Evolutionary conservation across 2,797 vertebrate genomes (phyloP).

Genomic region (Gymnothorax reevesii): DNA sequence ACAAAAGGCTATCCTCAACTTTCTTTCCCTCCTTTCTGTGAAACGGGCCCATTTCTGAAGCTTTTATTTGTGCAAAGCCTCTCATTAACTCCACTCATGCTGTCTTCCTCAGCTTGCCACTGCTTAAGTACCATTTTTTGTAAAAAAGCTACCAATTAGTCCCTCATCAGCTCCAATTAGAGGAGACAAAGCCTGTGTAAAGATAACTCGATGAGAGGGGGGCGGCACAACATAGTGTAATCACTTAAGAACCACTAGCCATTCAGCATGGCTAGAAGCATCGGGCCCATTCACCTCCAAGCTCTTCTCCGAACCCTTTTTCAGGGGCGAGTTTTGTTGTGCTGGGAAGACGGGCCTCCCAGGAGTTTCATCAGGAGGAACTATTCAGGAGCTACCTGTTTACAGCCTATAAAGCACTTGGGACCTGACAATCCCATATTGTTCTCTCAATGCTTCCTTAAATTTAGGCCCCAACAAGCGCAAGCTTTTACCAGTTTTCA

Average conservation of each 20-base stretch:
- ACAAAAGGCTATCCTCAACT: conserved; percentile 81
- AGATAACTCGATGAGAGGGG: conserved; percentile 92
- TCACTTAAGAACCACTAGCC: conserved; percentile 84
- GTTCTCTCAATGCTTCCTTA: conserved; percentile 86
- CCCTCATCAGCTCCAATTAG: conserved; percentile 99
- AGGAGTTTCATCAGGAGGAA: conserved; percentile 83
- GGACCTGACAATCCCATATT: conserved; percentile 90
- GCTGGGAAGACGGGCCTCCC: conserved; percentile 88
- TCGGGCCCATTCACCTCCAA: conserved; percentile 76
- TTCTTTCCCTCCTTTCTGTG: conserved; percentile 69
- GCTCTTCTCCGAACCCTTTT: conserved; percentile 71
- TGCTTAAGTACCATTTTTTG: conserved; percentile 85
- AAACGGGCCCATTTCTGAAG: conserved; percentile 72
- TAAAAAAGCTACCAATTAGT: conserved; percentile 97
- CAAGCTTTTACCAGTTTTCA: conserved; percentile 69
- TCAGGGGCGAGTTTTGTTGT: conserved; percentile 82
- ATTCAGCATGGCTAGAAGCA: conserved; percentile 69
- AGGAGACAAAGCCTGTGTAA: conserved; percentile 95
- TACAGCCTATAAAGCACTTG: conserved; percentile 82
- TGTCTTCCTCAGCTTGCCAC: conserved; percentile 81
- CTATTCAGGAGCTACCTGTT: conserved; percentile 93
- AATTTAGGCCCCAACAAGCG: conserved; percentile 83
- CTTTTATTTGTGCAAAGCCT: conserved; percentile 79
- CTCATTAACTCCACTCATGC: conserved; percentile 98
- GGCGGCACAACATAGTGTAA: conserved; percentile 81